phyloP scores from a whole-genome alignment of 2,113 vertebrate genomes.

The Heterotis niloticus region DNA sequence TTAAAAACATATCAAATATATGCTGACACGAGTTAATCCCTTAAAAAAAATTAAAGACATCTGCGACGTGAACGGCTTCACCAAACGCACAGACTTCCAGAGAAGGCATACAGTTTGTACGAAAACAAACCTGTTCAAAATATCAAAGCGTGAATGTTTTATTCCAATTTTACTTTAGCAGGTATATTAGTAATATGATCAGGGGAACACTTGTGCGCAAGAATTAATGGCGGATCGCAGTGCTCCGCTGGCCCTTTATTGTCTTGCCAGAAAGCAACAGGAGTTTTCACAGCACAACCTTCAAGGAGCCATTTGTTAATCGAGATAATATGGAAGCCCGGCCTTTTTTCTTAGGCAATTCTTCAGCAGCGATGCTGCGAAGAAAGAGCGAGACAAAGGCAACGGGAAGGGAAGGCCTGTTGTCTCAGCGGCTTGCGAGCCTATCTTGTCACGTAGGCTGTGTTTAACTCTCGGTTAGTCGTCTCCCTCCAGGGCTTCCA shows the following conservation, averaged over 20 bases:
- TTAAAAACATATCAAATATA: too few relatives aligned
- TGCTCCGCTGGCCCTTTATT: neutral
- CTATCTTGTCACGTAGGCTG: neutral
- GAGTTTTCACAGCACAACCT: slow-evolving; percentile 14
- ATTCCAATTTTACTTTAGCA: neutral
- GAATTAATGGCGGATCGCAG: neutral
- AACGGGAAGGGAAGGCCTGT: neutral
- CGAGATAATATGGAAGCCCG: slow-evolving; percentile 10
- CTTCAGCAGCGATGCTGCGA: neutral
- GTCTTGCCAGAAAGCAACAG: neutral
- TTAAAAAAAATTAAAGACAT: too few relatives aligned
- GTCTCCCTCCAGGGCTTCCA: neutral
- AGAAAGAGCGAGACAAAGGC: neutral
- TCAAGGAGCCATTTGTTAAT: slow-evolving; percentile 17
- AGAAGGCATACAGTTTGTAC: neutral
- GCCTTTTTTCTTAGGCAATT: neutral
- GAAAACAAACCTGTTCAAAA: slow-evolving; percentile 9
- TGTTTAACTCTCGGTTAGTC: neutral
- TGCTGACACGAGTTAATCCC: too few relatives aligned
- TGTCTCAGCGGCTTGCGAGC: neutral
- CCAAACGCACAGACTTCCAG: neutral
- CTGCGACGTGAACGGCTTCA: neutral
- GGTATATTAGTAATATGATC: slow-evolving; percentile 4
- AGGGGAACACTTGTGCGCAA: neutral
- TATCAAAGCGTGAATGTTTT: neutral